Conservation (phyloP, 2,797 vertebrate genomes). For the Triplophysa yarkandensis region DNA sequence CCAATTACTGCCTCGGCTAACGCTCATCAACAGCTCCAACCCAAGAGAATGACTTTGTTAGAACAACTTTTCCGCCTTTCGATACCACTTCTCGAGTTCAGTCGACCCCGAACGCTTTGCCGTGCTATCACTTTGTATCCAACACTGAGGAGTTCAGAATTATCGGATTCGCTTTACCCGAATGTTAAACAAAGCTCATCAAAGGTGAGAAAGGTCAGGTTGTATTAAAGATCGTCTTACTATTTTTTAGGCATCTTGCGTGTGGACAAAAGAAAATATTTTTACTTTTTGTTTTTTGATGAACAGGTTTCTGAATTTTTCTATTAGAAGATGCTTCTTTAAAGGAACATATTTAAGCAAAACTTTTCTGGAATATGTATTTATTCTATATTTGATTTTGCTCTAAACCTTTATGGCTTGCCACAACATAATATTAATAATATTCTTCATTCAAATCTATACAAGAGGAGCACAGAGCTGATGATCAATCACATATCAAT, state of each 20-base stretch:
- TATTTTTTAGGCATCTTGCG: slow-evolving; percentile 1
- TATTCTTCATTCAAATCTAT: not conserved
- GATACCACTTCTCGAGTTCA: slow-evolving; percentile 3
- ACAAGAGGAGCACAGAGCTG: not conserved
- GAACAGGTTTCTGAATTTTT: not conserved
- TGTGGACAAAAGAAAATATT: not conserved
- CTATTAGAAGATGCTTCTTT: not conserved
- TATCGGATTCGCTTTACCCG: slow-evolving; percentile 5
- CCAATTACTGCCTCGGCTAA: slow-evolving; percentile 23
- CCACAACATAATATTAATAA: not conserved
- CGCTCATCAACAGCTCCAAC: slow-evolving; percentile 14
- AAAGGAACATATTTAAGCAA: not conserved
- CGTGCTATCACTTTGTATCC: slow-evolving; percentile 21
- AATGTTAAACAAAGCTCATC: slow-evolving; percentile 7
- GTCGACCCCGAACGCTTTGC: not conserved
- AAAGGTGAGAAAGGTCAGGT: slow-evolving; percentile 32
- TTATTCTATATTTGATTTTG: not conserved
- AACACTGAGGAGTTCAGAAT: not conserved
- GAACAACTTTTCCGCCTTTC: slow-evolving; percentile 18
- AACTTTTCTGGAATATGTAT: not conserved
- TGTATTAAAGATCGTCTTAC: slow-evolving; percentile 22
- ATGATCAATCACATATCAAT: not conserved
- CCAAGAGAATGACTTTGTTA: slow-evolving; percentile 16
- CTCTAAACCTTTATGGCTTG: not conserved
- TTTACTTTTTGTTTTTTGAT: not conserved